phyloP scores from a whole-genome alignment of 2,113 vertebrate genomes.

The Raphicerus campestris region DNA sequence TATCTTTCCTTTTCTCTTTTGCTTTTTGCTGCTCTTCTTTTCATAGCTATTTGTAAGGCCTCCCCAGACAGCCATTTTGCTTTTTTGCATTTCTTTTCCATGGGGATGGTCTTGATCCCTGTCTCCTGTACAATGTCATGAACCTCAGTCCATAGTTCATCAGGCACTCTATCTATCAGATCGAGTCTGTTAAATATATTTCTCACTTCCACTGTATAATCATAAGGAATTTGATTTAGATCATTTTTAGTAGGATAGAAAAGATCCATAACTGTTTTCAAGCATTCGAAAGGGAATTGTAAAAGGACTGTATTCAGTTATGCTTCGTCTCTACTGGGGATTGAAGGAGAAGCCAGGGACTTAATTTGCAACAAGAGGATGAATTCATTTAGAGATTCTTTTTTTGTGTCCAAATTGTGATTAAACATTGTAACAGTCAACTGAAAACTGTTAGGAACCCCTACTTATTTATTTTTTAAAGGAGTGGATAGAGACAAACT shows the following conservation, averaged over 20 bases:
- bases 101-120: no score
- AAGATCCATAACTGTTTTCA: conserved; percentile 20
- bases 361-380: neutral
- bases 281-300: neutral
- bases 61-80: no score
- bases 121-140: no score
- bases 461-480: neutral
- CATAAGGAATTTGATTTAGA: no score
- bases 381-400: neutral
- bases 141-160: no score
- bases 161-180: no score
- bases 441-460: neutral
- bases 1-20: no score
- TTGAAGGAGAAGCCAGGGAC: neutral
- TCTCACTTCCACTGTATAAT: no score
- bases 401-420: neutral
- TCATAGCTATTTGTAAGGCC: no score
- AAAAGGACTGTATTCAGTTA: neutral
- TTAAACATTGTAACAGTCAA: neutral
- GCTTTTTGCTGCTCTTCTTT: fast-evolving
- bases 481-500: neutral
- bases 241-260: neutral
- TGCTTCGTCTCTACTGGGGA: neutral
- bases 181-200: no score
- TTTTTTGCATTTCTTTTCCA: no score